Percentiles rank a stretch among this genome's conserved stretches.
These are phyloP conservation scores for Helarctos malayanus DNA, from an alignment of 2,797 vertebrate species.

Conservation along the genomic window DNA sequence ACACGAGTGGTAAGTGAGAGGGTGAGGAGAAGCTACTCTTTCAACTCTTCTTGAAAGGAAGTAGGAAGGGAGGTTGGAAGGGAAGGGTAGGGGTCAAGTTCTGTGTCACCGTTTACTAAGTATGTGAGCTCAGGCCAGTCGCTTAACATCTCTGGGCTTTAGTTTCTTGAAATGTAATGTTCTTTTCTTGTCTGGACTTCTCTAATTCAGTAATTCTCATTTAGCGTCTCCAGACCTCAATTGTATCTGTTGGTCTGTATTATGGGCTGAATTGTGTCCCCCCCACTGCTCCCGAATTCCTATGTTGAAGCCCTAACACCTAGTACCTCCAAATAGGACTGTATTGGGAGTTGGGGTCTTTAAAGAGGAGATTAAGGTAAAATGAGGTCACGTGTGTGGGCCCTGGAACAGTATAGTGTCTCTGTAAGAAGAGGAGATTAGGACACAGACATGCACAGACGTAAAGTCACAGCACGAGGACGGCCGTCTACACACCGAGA, in stretches of 20 bases:
- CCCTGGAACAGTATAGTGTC: not conserved
- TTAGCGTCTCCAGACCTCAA: not conserved
- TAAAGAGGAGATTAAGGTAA: not conserved
- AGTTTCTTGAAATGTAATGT: not conserved
- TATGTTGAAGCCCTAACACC: not conserved
- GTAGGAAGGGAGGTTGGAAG: fast-evolving
- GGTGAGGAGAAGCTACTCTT: not conserved
- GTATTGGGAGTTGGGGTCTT: not conserved
- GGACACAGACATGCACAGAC: not conserved
- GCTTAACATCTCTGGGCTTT: not conserved
- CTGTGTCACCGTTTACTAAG: too few relatives aligned
- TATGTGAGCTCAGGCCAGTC: not conserved
- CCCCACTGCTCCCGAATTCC: not conserved
- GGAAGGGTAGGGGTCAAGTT: not conserved
- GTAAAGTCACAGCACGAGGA: not conserved
- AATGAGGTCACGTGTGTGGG: not conserved
- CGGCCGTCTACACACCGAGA: not conserved
- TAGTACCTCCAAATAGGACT: not conserved
- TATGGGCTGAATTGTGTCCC: not conserved
- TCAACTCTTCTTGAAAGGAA: not conserved
- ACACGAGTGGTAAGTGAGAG: not conserved
- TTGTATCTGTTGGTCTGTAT: fast-evolving
- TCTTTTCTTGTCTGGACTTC: not conserved
- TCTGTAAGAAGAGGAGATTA: not conserved
- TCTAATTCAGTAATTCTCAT: not conserved